Conservation (phyloP, 1,140 invertebrate species). For the Paramacrobiotus metropolitanus region DNA sequence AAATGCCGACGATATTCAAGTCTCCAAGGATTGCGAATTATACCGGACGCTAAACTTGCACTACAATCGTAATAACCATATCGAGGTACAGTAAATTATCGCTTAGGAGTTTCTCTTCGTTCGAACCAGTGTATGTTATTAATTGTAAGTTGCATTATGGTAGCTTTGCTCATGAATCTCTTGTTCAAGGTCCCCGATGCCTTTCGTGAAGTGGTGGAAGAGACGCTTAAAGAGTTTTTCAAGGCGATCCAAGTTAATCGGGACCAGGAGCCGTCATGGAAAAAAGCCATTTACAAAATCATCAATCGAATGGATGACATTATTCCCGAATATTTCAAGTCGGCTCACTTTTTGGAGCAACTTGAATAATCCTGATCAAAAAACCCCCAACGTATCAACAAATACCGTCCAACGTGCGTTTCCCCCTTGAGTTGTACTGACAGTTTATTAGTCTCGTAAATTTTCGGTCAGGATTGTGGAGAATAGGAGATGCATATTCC, state of each 20-base stretch:
- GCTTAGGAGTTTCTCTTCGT: slow-evolving; percentile 5
- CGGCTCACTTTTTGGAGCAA: slow-evolving; percentile 93
- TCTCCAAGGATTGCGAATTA: slow-evolving; percentile 81
- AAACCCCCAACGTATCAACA: too few species aligned
- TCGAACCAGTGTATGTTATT: not conserved
- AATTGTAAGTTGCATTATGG: not conserved
- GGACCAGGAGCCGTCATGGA: slow-evolving; percentile 96
- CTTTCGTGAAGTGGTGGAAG: slow-evolving; percentile 85
- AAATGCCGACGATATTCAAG: slow-evolving; percentile 67
- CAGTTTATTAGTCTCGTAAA: too few species aligned
- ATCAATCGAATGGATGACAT: slow-evolving; percentile 93
- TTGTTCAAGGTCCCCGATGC: slow-evolving; percentile 68
- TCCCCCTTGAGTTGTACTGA: too few species aligned
- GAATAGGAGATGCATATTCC: too few species aligned
- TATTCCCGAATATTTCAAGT: slow-evolving; percentile 98
- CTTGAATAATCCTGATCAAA: slow-evolving; percentile 75
- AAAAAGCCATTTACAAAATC: slow-evolving; percentile 99
- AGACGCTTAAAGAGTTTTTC: slow-evolving; percentile 93
- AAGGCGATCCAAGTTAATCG: slow-evolving; percentile 81
- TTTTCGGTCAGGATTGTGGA: too few species aligned
- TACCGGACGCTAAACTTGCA: slow-evolving; percentile 93
- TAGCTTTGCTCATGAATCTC: too few species aligned
- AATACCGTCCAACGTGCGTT: too few species aligned
- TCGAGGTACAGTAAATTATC: slow-evolving; percentile 66
- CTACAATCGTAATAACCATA: slow-evolving; percentile 99